phyloP scores from a whole-genome alignment of 2,888 invertebrate species.

The Desoria tigrina region DNA sequence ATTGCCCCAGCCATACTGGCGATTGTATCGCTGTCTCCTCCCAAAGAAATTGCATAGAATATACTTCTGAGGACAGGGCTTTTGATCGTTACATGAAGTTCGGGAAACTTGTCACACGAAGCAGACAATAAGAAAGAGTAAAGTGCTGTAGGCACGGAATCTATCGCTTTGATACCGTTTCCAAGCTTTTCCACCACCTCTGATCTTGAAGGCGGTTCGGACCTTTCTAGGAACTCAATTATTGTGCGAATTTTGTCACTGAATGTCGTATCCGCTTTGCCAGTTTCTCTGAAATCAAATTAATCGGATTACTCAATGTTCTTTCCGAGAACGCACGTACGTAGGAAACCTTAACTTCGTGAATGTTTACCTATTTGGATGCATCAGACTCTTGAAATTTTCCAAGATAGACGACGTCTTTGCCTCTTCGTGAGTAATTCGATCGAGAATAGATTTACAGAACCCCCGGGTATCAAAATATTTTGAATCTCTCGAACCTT shows the following conservation, averaged over 20 bases:
- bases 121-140: constrained; percentile 64
- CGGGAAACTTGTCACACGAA: constrained; percentile 33
- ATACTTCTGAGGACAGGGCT: constrained; percentile 67
- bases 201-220: constrained; percentile 32
- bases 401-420: constrained; percentile 33
- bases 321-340: background rate
- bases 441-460: constrained; percentile 30
- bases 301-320: background rate
- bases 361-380: constrained; percentile 18
- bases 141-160: constrained; percentile 72
- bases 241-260: constrained; percentile 36
- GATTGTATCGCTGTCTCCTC: constrained; percentile 77
- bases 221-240: constrained; percentile 38
- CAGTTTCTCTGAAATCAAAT: constrained; percentile 1
- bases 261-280: constrained; percentile 24
- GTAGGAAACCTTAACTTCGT: no score
- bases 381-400: constrained; percentile 31
- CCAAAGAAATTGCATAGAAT: constrained; percentile 69
- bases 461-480: constrained; percentile 24
- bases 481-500: background rate
- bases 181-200: constrained; percentile 64
- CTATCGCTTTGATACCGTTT: constrained; percentile 65
- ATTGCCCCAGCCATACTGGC: constrained; percentile 73
- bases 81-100: constrained; percentile 57
- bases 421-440: constrained; percentile 31